These are phyloP conservation scores for Drosophila mayri DNA, from an alignment of 1,140 invertebrate species.

Conservation along the genomic window DNA sequence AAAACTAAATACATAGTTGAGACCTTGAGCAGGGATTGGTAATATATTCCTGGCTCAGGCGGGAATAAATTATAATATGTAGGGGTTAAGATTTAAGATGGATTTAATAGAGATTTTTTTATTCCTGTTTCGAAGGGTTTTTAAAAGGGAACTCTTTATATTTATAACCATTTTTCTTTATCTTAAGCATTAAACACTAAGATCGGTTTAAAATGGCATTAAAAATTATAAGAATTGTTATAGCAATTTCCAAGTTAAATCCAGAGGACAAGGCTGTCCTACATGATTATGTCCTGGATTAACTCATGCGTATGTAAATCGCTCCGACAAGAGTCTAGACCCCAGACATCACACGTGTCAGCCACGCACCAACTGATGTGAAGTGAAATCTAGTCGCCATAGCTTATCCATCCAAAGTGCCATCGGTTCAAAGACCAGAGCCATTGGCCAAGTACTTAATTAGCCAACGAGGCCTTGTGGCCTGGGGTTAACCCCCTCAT, in stretches of 20 bases:
- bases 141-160: background rate
- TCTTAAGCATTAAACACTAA: too few species aligned
- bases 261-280: background rate
- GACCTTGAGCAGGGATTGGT: background rate
- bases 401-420: conserved; percentile 24
- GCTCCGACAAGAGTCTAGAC: conserved; percentile 15
- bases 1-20: conserved; percentile 28
- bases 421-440: conserved; percentile 24
- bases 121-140: background rate
- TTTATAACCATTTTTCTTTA: too few species aligned
- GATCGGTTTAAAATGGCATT: background rate
- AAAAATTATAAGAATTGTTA: background rate
- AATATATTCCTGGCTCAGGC: background rate
- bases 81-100: background rate
- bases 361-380: conserved; percentile 4
- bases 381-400: conserved; percentile 21
- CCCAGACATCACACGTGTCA: conserved; percentile 19
- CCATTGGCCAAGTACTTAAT: conserved; percentile 42
- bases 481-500: conserved; percentile 3
- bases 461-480: conserved; percentile 31
- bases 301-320: conserved; percentile 1
- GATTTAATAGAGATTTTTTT: background rate
- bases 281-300: background rate
- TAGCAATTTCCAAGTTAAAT: background rate
- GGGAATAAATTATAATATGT: background rate